Base-by-base conservation (phyloP, 2,888 invertebrate species). In the Alloplasta piceator region DNA sequence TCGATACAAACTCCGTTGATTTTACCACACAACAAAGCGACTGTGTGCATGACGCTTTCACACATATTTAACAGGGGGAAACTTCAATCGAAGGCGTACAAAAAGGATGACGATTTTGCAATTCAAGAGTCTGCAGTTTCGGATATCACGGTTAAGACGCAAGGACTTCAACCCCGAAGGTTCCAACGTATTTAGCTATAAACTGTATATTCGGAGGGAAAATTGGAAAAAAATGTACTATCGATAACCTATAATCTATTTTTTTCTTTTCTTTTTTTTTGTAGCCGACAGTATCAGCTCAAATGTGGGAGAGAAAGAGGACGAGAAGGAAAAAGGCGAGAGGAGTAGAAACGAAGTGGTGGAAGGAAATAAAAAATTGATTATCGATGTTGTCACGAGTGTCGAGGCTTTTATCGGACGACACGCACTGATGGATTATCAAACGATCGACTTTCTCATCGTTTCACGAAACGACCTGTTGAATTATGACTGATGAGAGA, bases 1-100 rank as follows among this genome's bases (percentile, higher is more conserved):
- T 76, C 70, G 70, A 76, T 76, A 76, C 70, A 63, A 76, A 56
- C 70, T 41, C 39, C 12, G 39, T 26, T n/a, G 9, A 26, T 68
- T 55, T 70, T 46, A 16, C 43, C 72, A 63, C 72, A 64, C 56
- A 10, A 7, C 26, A 1, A 26, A 3, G 26, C 26, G 26, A 3
- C 26, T 26, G 26, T 26, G 26, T 26, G 26, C 26, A 26, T 26
- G 26, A 26, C 1, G 1, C 26, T 26, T 43, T 1, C 58, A 39
- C 58, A 58, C 58, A 58, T 38, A 50, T n/a, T n/a, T 10, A 26
- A 26, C 3, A 1, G 1, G 26, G 26, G 26, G 3, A 26, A 26
- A 26, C 26, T 26, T 26, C 26, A 26, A 26, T 26, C 26, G 26
- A 3, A 26, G 26, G 26, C 26, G 1, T 26, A 3, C 26, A 26